Conservation (phyloP, 2,113 vertebrate genomes). For the Ctenomys sociabilis region DNA sequence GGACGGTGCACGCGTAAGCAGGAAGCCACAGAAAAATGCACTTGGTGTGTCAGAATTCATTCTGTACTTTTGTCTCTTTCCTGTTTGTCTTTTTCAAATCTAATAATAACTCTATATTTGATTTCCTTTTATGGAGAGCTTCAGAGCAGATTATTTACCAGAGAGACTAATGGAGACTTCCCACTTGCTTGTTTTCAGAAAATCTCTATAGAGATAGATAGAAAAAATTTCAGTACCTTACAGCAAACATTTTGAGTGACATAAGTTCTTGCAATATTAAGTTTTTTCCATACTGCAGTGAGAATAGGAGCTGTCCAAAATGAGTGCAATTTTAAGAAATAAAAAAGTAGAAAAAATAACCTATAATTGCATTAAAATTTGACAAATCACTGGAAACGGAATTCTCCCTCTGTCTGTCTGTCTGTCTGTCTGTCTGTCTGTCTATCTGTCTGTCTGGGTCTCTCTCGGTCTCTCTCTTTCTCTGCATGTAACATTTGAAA, state of each 20-base stretch:
- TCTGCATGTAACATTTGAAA: slow-evolving; percentile 2
- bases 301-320: background rate
- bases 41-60: slow-evolving; percentile 62
- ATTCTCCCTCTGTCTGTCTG: background rate
- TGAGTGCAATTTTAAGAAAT: slow-evolving; percentile 28
- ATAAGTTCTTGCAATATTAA: background rate
- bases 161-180: slow-evolving; percentile 57
- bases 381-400: slow-evolving; percentile 25
- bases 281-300: background rate
- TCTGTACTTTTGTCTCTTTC: slow-evolving; percentile 61
- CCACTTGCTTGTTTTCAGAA: slow-evolving; percentile 43
- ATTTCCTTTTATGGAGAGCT: slow-evolving; percentile 53
- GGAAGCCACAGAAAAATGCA: slow-evolving; percentile 75
- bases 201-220: background rate
- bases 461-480: background rate
- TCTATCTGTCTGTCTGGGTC: no score
- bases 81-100: slow-evolving; percentile 66
- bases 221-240: background rate
- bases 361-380: slow-evolving; percentile 58
- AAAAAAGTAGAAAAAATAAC: slow-evolving; percentile 45
- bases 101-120: slow-evolving; percentile 45
- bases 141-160: slow-evolving; percentile 71
- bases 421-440: background rate
- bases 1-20: slow-evolving; percentile 69
- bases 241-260: background rate